Base-by-base conservation (phyloP, 2,888 invertebrate genomes). In the Stenodera caucasica region DNA sequence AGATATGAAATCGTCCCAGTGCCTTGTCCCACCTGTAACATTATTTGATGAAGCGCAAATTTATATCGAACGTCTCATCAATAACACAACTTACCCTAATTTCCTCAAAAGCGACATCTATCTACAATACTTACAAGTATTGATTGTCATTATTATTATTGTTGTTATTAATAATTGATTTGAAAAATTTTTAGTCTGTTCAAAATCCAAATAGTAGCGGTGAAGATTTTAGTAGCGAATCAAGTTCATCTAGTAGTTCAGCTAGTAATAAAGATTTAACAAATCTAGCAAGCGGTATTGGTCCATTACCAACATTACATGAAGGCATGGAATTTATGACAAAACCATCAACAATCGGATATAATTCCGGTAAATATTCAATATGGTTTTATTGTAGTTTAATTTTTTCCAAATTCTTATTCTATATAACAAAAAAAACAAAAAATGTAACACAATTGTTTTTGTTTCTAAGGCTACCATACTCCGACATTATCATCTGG, bases 71-170 rank as follows among this genome's bases (percentile, higher is more conserved):
- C 85, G 87, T 49, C 87, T 90, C 61, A 94, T 97, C 78, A 90
- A 90, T 67, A 90, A 90, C 78, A 91, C 93, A 62, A 91, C 93
- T 64, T 97, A 97, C 83, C 92, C 92, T 60, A 90, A 93, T 81
- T 98, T 98, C 82, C 86, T 98, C 68, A 90, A 90, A 72, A 96
- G 96, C 72, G 96, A 96, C 75, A 87, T 92, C 81, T 97, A 96
- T 84, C 88, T 96, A 75, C 86, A 89, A 78, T 90, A 91, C 82
- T 88, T 92, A 82, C 86, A 90, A 83, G 82, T 89, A 82, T 82
- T 86, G n/a, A n/a, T n/a, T n/a, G n/a, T n/a, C n/a, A n/a, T n/a
- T n/a, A n/a, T n/a, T n/a, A n/a, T n/a, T n/a, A n/a, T n/a, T n/a
- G n/a, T n/a, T n/a, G n/a, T n/a, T n/a, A n/a, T n/a, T n/a, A n/a